Conservation (phyloP, 2,113 vertebrate species). For the Dromiciops gliroides region DNA sequence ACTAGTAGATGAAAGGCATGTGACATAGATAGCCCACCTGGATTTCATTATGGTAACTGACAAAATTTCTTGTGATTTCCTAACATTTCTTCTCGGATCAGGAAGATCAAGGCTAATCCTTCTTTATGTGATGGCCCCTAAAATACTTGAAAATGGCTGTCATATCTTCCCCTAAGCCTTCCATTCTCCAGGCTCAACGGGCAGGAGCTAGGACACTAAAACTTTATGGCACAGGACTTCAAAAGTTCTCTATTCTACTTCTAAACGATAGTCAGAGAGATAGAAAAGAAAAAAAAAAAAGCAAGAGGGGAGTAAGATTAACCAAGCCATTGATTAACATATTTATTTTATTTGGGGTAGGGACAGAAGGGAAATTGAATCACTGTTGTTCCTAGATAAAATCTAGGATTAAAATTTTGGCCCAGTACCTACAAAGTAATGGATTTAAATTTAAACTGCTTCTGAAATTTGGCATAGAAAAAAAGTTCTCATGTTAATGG, state of each 20-base stretch:
- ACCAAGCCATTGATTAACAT: neutral
- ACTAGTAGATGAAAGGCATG: too few species aligned
- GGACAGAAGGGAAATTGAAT: neutral
- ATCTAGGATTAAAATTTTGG: neutral
- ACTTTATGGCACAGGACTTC: neutral
- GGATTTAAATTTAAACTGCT: neutral
- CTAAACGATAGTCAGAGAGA: neutral
- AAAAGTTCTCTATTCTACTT: neutral
- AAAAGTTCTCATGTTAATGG: neutral
- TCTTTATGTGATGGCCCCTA: neutral
- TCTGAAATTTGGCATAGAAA: neutral
- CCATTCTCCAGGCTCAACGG: neutral
- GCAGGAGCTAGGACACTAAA: too few species aligned
- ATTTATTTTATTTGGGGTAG: neutral
- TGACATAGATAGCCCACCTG: neutral
- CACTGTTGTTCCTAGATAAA: neutral
- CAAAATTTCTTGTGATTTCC: neutral
- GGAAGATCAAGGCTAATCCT: neutral
- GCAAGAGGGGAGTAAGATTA: neutral
- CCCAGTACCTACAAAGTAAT: neutral
- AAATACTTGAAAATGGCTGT: neutral
- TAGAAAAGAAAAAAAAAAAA: neutral
- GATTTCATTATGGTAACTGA: neutral
- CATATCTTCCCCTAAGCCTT: neutral
- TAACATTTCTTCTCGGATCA: neutral